Conservation (phyloP, 2,797 vertebrate species). For the Adrianichthys oophorus region DNA sequence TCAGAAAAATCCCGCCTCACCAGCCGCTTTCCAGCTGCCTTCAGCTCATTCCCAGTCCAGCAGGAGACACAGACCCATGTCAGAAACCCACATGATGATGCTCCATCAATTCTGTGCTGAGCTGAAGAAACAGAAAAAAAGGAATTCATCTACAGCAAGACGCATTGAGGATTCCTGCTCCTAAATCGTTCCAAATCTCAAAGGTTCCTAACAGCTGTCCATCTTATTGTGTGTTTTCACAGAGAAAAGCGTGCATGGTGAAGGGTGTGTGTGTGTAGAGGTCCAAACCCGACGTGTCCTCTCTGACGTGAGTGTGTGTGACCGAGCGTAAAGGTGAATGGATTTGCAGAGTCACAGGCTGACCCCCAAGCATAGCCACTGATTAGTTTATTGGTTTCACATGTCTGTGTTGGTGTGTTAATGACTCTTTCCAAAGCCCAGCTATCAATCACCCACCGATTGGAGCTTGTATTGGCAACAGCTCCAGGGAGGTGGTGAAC, state of each 20-base stretch:
- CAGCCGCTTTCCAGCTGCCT: background rate
- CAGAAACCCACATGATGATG: too few relatives aligned
- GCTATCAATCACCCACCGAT: conserved; percentile 12
- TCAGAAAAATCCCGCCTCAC: conserved; percentile 1
- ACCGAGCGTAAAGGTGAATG: conserved; percentile 33
- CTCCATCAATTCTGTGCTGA: too few relatives aligned
- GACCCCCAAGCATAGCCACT: conserved; percentile 1
- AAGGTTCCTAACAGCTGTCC: too few relatives aligned
- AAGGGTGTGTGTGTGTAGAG: conserved; percentile 3
- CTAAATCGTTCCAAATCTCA: too few relatives aligned
- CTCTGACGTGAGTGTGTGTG: conserved; percentile 20
- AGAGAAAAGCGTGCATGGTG: background rate
- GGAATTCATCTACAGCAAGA: too few relatives aligned
- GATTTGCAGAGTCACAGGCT: conserved; percentile 29
- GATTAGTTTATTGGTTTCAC: conserved; percentile 6
- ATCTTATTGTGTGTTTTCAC: background rate
- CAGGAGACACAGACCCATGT: background rate
- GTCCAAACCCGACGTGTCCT: conserved; percentile 31
- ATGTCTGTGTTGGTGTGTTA: conserved; percentile 13
- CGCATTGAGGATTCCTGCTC: too few relatives aligned
- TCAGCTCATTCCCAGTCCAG: background rate
- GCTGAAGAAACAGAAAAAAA: too few relatives aligned
- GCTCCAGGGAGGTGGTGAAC: background rate
- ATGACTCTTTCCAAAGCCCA: conserved; percentile 22
- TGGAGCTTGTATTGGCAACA: conserved; percentile 8